Conservation (phyloP, 64 coral and sea anemone species). For the Stylophora pistillata region DNA sequence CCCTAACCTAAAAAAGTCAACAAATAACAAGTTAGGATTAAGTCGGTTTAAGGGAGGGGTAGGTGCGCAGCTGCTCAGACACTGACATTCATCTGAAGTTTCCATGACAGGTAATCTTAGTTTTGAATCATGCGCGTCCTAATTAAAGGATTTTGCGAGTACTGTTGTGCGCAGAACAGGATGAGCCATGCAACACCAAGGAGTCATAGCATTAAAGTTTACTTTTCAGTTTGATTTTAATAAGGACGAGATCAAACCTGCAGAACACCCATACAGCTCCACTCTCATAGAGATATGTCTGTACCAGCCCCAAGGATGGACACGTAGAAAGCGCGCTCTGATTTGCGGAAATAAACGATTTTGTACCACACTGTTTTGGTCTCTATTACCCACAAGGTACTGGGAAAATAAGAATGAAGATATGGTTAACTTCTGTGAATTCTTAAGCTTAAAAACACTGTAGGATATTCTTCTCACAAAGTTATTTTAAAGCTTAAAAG, state of each 20-base stretch:
- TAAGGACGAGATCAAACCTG: constrained; percentile 6
- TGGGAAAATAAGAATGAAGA: background rate
- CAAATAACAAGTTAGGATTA: too few species aligned
- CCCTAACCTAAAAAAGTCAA: too few species aligned
- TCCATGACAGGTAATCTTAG: too few species aligned
- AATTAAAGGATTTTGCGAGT: too few species aligned
- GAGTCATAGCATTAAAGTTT: too few species aligned
- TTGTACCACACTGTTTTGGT: constrained; percentile 37
- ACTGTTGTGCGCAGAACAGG: background rate
- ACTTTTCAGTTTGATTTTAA: background rate
- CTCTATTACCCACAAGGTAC: constrained; percentile 47
- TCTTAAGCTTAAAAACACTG: background rate
- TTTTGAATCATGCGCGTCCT: too few species aligned
- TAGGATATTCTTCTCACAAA: too few species aligned
- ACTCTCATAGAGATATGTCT: constrained; percentile 49
- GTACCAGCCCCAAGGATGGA: constrained; percentile 54
- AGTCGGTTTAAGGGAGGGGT: too few species aligned
- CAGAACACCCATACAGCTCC: constrained; percentile 63
- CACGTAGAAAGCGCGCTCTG: constrained; percentile 28
- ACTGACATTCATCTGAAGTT: too few species aligned
- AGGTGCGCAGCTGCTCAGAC: too few species aligned
- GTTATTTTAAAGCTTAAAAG: too few species aligned
- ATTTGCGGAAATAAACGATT: constrained; percentile 56
- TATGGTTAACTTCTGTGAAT: background rate
- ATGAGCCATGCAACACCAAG: background rate